Evolutionary conservation across 2,113 vertebrate genomes (phyloP).

Genomic region (Meleagris gallopavo): DNA sequence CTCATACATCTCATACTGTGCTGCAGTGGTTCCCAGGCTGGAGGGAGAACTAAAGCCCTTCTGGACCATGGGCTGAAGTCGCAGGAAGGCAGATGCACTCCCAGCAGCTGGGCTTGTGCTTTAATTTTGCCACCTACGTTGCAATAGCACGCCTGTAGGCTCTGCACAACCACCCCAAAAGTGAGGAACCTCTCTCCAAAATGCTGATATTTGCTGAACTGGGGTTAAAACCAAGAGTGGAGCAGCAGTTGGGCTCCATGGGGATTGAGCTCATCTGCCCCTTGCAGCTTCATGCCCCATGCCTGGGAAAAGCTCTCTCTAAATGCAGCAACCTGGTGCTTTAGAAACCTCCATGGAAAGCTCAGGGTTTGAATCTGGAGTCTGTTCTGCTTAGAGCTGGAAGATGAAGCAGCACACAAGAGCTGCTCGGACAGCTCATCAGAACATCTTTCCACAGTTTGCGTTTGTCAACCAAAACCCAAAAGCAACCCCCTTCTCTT

Average conservation of each 20-base stretch:
- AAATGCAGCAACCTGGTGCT: background rate
- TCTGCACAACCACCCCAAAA: background rate
- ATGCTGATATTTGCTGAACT: background rate
- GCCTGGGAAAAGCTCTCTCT: background rate
- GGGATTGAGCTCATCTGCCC: background rate
- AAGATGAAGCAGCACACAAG: accelerated
- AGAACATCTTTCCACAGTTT: background rate
- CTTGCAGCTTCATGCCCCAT: background rate
- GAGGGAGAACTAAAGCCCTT: background rate
- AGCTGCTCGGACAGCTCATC: background rate
- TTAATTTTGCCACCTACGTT: background rate
- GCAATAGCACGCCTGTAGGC: background rate
- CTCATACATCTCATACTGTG: background rate
- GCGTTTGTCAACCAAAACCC: accelerated
- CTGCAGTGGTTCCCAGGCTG: background rate
- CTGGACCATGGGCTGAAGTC: too few species aligned
- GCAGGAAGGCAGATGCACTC: background rate
- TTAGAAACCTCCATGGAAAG: background rate
- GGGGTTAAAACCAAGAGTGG: background rate
- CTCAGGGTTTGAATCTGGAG: accelerated
- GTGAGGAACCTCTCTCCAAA: background rate
- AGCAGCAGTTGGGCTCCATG: background rate
- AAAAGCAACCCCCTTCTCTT: background rate
- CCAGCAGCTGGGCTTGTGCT: background rate
- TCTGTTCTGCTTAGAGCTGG: background rate